These are phyloP conservation scores for Sebastes minor DNA, from an alignment of 2,797 vertebrate species.

Conservation along the genomic window DNA sequence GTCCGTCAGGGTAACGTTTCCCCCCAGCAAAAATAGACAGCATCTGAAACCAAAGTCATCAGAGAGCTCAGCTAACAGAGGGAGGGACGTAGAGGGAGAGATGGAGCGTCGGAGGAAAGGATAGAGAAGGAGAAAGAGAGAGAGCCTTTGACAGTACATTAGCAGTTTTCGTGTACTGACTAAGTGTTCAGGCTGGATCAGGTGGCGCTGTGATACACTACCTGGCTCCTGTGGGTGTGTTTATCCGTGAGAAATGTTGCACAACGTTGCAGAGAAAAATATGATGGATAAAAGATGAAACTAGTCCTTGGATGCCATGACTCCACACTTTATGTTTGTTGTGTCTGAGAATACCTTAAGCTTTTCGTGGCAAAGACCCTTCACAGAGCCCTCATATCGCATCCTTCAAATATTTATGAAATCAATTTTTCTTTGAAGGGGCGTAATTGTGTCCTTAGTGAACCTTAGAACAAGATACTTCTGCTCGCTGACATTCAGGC, in stretches of 20 bases:
- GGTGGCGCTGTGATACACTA: slow-evolving; percentile 55
- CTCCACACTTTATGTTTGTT: background rate
- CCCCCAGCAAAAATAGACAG: slow-evolving; percentile 49
- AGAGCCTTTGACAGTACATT: slow-evolving; percentile 61
- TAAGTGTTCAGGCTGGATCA: slow-evolving; percentile 66
- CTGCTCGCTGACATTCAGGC: slow-evolving; percentile 36
- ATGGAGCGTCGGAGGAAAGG: background rate
- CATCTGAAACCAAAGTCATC: slow-evolving; percentile 67
- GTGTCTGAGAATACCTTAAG: background rate
- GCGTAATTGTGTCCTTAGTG: slow-evolving; percentile 26
- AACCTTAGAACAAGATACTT: slow-evolving; percentile 24
- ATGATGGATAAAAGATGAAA: slow-evolving; percentile 28
- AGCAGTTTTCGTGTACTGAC: slow-evolving; percentile 59
- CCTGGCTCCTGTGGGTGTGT: slow-evolving; percentile 57
- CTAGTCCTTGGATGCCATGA: background rate
- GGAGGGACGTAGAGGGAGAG: slow-evolving; percentile 13
- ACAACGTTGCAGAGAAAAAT: slow-evolving; percentile 21
- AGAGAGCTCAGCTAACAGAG: slow-evolving; percentile 55
- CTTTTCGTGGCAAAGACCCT: background rate
- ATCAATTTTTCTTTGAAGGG: slow-evolving; percentile 53
- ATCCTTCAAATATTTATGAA: slow-evolving; percentile 55
- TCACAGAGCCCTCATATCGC: background rate
- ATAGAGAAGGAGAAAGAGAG: slow-evolving; percentile 3
- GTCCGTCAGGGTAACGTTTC: slow-evolving; percentile 43
- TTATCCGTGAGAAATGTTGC: slow-evolving; percentile 45